These are phyloP conservation scores for Brachypodius melanocephalos DNA, from an alignment of 2,113 vertebrate species.

Conservation along the genomic window DNA sequence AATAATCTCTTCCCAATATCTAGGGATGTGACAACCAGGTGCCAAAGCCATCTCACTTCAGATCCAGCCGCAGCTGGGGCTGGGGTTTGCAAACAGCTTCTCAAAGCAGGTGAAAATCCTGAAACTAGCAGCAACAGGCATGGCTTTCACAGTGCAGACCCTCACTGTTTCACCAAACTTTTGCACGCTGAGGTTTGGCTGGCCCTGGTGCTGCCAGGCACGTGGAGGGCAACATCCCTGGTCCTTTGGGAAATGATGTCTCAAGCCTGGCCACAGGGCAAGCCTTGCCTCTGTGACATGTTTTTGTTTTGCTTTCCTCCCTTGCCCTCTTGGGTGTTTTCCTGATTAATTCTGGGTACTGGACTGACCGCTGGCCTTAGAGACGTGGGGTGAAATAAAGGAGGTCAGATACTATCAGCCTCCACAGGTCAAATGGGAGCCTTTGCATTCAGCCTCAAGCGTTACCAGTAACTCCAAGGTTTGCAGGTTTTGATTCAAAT, in stretches of 20 bases:
- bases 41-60: neutral
- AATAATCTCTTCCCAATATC: neutral
- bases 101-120: neutral
- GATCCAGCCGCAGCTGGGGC: neutral
- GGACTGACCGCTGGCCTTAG: fast-evolving
- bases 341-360: slow-evolving; percentile 25
- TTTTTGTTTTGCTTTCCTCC: neutral
- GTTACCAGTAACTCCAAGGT: neutral
- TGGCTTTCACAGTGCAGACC: fast-evolving
- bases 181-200: too few species aligned
- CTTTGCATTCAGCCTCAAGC: neutral
- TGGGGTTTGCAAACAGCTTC: neutral
- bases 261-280: neutral
- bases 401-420: slow-evolving; percentile 53
- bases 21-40: neutral
- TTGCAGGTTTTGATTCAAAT: neutral
- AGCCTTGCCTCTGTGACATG: neutral
- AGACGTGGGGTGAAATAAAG: neutral
- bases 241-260: fast-evolving
- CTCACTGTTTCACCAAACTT: neutral
- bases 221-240: fast-evolving
- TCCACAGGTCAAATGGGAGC: neutral
- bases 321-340: neutral
- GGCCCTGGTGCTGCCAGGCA: neutral
- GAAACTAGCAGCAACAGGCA: fast-evolving